These are phyloP conservation scores for Phymorhynchus buccinoides DNA, from an alignment of 1,140 invertebrate species.

Conservation along the genomic window DNA sequence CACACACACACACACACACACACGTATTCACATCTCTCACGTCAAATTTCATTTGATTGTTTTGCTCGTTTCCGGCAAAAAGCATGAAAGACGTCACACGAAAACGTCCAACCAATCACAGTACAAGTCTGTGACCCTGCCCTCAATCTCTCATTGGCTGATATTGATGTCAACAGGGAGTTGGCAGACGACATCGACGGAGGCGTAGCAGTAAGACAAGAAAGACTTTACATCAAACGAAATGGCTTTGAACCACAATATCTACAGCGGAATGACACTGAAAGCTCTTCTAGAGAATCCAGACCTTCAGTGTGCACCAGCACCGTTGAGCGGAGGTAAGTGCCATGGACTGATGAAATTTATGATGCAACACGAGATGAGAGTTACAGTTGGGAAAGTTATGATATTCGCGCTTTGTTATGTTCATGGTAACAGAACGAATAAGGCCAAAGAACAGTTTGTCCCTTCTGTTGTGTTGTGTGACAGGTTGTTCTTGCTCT, in stretches of 20 bases:
- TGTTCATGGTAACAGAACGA: too few relatives aligned
- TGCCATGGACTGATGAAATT: too few relatives aligned
- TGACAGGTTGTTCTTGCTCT: too few relatives aligned
- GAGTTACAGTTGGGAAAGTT: too few relatives aligned
- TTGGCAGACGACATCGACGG: background rate
- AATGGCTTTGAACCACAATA: slow-evolving; percentile 17
- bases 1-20: too few relatives aligned
- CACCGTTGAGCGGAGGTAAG: slow-evolving; percentile 41
- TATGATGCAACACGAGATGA: too few relatives aligned
- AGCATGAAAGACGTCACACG: background rate
- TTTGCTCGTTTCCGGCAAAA: too few relatives aligned
- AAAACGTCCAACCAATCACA: background rate
- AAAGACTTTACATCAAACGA: background rate
- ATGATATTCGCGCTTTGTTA: too few relatives aligned
- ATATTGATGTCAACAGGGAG: background rate
- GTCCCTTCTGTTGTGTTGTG: too few relatives aligned
- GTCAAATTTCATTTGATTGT: too few relatives aligned
- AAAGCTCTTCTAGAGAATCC: slow-evolving; percentile 65
- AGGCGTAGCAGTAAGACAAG: background rate
- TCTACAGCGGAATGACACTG: slow-evolving; percentile 53
- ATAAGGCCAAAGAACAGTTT: too few relatives aligned
- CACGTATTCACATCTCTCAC: background rate
- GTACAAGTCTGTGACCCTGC: background rate
- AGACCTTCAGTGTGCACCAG: slow-evolving; percentile 58
- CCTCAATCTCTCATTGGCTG: background rate